These are phyloP conservation scores for Entelurus aequoreus DNA, from an alignment of 2,113 vertebrate genomes.

Conservation along the genomic window DNA sequence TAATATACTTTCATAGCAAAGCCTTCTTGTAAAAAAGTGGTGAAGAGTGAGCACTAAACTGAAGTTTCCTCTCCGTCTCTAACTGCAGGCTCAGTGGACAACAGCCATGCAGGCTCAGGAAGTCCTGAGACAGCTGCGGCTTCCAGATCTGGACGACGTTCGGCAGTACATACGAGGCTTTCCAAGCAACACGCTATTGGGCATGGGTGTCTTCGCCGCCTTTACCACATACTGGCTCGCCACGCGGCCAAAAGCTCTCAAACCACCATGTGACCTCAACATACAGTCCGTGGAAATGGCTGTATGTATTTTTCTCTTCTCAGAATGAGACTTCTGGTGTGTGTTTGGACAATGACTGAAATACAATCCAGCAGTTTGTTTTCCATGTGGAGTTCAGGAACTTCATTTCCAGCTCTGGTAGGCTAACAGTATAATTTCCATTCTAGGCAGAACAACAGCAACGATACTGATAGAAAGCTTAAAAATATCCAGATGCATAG, in stretches of 20 bases:
- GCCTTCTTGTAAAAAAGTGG: no score
- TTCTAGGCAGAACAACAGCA: neutral
- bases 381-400: neutral
- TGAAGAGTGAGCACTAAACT: no score
- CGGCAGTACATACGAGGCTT: slow-evolving; percentile 85
- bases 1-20: no score
- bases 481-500: neutral
- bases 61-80: slow-evolving; percentile 1
- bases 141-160: slow-evolving; percentile 88
- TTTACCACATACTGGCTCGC: slow-evolving; percentile 94
- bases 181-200: slow-evolving; percentile 88
- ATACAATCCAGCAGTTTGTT: neutral
- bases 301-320: slow-evolving; percentile 61
- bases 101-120: slow-evolving; percentile 86
- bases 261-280: slow-evolving; percentile 84
- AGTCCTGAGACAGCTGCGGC: slow-evolving; percentile 82
- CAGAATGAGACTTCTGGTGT: neutral
- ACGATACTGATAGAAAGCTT: neutral
- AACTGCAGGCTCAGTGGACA: slow-evolving; percentile 27
- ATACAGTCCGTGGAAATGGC: slow-evolving; percentile 87
- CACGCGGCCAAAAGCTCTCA: slow-evolving; percentile 84
- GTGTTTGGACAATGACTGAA: no score
- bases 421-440: neutral
- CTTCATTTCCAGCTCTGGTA: no score
- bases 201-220: slow-evolving; percentile 88